Evolutionary conservation across 1,140 invertebrate species (phyloP).

Genomic region (Zaprionus davidi): DNA sequence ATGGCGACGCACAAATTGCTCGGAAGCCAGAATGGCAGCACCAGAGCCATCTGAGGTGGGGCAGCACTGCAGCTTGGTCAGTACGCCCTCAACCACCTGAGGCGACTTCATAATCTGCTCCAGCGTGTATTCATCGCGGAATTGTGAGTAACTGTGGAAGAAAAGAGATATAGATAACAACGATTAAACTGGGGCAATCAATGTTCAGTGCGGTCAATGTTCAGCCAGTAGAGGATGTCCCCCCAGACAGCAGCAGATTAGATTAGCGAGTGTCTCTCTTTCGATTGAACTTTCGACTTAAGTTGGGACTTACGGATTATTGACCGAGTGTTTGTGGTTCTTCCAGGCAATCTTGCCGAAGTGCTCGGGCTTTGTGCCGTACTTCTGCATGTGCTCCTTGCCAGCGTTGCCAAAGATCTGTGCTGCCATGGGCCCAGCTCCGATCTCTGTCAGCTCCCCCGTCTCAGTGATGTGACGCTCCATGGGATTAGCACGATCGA

Average conservation of each 20-base stretch:
- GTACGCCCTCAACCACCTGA: constrained; percentile 93
- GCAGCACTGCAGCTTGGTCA: constrained; percentile 99
- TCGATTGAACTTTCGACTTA: constrained; percentile 28
- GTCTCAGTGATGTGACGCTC: constrained; percentile 96
- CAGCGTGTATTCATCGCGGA: constrained; percentile 94
- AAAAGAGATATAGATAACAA: constrained; percentile 3
- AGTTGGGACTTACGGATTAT: constrained; percentile 92
- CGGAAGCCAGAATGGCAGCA: constrained; percentile 95
- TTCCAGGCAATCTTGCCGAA: constrained; percentile 99
- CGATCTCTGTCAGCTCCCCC: constrained; percentile 92
- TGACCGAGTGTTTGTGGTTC: constrained; percentile 98
- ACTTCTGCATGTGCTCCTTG: constrained; percentile 97
- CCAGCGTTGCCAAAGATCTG: constrained; percentile 99
- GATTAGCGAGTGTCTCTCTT: constrained; percentile 3
- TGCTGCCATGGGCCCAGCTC: constrained; percentile 93
- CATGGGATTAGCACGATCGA: constrained; percentile 96
- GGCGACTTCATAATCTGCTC: constrained; percentile 95
- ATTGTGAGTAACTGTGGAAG: constrained; percentile 92
- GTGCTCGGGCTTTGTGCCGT: constrained; percentile 96
- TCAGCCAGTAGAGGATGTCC: constrained; percentile 56
- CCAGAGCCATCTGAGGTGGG: constrained; percentile 98
- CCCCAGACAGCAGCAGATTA: constrained; percentile 42
- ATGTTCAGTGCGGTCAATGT: constrained; percentile 17
- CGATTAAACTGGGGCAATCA: background rate
- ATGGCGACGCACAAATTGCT: constrained; percentile 94